Percentiles rank a stretch among this genome's conserved stretches.
Conservation (phyloP, 2,888 invertebrate species). For the Macrophya annulata region DNA sequence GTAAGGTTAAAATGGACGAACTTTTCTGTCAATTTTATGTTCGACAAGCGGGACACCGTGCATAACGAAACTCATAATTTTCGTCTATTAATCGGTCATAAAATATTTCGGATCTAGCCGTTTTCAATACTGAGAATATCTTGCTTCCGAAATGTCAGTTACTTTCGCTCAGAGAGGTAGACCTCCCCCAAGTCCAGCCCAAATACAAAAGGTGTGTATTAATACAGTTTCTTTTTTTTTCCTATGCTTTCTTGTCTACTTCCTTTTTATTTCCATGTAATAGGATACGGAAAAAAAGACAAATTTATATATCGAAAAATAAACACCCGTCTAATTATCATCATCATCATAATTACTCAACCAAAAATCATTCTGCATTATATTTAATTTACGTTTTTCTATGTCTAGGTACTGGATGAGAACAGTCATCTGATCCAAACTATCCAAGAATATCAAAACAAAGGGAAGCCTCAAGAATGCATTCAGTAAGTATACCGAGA, state of each 20-base stretch:
- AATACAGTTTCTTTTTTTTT: background rate
- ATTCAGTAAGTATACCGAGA: conserved; percentile 85
- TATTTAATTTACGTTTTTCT: conserved; percentile 55
- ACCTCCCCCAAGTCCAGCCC: conserved; percentile 90
- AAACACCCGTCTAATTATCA: background rate
- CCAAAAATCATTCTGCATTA: background rate
- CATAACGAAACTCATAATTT: background rate
- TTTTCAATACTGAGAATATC: background rate
- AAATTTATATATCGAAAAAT: background rate
- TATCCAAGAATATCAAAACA: conserved; percentile 97
- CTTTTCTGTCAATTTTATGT: conserved; percentile 19
- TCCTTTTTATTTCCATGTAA: background rate
- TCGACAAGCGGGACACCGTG: conserved; percentile 21
- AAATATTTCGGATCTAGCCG: background rate
- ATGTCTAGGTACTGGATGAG: conserved; percentile 93
- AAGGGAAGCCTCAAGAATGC: conserved; percentile 96
- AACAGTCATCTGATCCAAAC: conserved; percentile 98
- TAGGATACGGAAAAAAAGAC: background rate
- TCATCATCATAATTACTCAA: background rate
- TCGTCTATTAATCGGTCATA: background rate
- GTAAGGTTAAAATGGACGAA: conserved; percentile 31
- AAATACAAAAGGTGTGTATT: conserved; percentile 87
- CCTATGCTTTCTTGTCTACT: background rate
- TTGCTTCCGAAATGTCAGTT: conserved; percentile 83
- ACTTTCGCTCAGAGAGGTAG: conserved; percentile 88